Evolutionary conservation across 2,797 vertebrate genomes (phyloP).

Genomic region (Paguma larvata): DNA sequence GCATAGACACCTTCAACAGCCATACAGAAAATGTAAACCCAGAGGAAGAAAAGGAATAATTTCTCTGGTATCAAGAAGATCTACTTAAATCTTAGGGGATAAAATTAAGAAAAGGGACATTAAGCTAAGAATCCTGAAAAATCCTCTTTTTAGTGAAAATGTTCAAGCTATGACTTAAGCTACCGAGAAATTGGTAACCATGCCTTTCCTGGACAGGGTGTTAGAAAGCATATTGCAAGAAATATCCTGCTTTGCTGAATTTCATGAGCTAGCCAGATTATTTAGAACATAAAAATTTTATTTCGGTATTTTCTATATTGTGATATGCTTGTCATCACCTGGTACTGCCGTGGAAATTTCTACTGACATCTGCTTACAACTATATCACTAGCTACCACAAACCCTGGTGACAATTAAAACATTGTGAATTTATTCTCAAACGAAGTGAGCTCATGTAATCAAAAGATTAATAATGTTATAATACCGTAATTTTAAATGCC

Average conservation of each 20-base stretch:
- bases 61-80: slow-evolving; percentile 34
- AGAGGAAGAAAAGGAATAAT: slow-evolving; percentile 57
- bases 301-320: slow-evolving; percentile 69
- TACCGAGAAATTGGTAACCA: slow-evolving; percentile 62
- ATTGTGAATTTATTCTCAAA: slow-evolving; percentile 81
- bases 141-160: slow-evolving; percentile 40
- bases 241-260: slow-evolving; percentile 53
- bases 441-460: slow-evolving; percentile 56
- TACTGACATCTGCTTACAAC: slow-evolving; percentile 72
- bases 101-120: slow-evolving; percentile 54
- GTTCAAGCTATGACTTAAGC: slow-evolving; percentile 36
- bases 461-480: slow-evolving; percentile 63
- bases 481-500: slow-evolving; percentile 29
- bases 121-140: slow-evolving; percentile 63
- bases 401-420: slow-evolving; percentile 82
- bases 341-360: slow-evolving; percentile 61
- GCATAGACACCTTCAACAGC: not conserved
- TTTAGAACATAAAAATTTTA: slow-evolving; percentile 65
- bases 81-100: not conserved
- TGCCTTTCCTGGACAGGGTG: slow-evolving; percentile 16
- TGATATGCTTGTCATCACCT: slow-evolving; percentile 81
- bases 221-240: slow-evolving; percentile 49
- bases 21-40: slow-evolving; percentile 20
- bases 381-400: slow-evolving; percentile 65
- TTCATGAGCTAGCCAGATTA: slow-evolving; percentile 61